Evolutionary conservation across 2,888 invertebrate species (phyloP), one percentile per base, ranked within the genome.

Genomic region (Hyles lineata): DNA sequence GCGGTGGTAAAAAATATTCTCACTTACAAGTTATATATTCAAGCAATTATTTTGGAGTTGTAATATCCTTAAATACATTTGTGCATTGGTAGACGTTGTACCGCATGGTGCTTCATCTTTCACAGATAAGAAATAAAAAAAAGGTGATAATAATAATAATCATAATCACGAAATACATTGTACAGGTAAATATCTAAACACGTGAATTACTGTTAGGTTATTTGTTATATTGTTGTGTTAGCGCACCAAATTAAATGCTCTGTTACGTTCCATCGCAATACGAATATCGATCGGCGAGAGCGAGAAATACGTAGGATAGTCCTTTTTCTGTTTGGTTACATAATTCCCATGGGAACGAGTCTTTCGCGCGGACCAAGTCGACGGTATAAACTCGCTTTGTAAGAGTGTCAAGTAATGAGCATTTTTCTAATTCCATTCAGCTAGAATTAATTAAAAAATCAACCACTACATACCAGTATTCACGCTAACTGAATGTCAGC

Each of bases 221-320:
- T 6, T 19, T 55, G 52, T 55, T 55, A 52, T 52, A 55, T 55
- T 55, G 55, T 55, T 55, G 55, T 55, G 55, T 55, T 55, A 55
- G 55, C 55, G 55, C 55, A 55, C 55, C 19, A n/a, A 55, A 55
- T 55, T 55, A 55, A 55, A 55, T 55, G n/a, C 55, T 55, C 55
- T 55, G 55, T 55, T 55, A 55, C 55, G 55, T 55, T 55, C n/a
- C 55, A 55, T 55, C 55, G 55, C 55, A 55, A 55, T 55, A 55
- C 55, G 55, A 55, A 55, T 55, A 55, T 55, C 55, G 55, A 55
- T 55, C 55, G 55, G 55, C n/a, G 55, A 55, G 55, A 55, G 55
- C 55, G 55, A 55, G 55, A 55, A 55, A 55, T 55, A 55, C 55
- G 55, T n/a, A 55, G 55, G 55, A 55, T 55, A 55, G 55, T 55